Evolutionary conservation across 2,113 vertebrate genomes (phyloP), one percentile per base, ranked within the genome.

Genomic region (Crotalus tigris): DNA sequence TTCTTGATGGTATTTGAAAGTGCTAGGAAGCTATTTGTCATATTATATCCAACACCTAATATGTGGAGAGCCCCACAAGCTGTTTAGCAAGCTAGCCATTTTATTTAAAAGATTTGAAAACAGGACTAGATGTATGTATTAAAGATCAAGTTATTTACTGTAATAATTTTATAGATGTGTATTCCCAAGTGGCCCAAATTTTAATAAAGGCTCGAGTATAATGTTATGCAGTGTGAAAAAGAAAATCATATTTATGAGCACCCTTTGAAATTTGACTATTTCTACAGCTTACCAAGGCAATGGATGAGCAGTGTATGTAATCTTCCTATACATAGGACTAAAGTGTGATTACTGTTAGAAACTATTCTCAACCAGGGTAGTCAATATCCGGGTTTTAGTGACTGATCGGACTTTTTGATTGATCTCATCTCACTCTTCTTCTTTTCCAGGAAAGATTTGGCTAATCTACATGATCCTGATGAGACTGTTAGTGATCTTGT

Each of bases 401-500:
- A 81, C 21, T 44, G 33, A 17, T 81, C 7, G 33, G 33, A 39
- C 92, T 0, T 2, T 53, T 55, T 55, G 11, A 92, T 55, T 97
- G 87, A 96, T 0, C 11, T 58, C 51, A 51, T 93, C 59, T 88
- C 57, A 11, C 4, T 44, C 5, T 89, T 95, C 75, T 94, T 95
- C 85, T 95, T 90, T 94, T 94, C 29, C 89, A 99, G 99, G 99
- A 13, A 99, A 99, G 95, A 94, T 98, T 88, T 99, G 99, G 99
- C 94, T 99, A 46, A 85, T 98, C 19, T 26, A 99, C 92, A 96
- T 96, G 81, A 8, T 99, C 4, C 96, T 99, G 94, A 97, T 99
- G 81, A 97, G 99, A 21, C 54, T 99, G 95, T 95, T 97, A 87
- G 96, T 99, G 94, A 96, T 99, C 4, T 95, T 99, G 61, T 90